phyloP scores from a whole-genome alignment of 2,797 vertebrate species.

The Macroramphosus scolopax region DNA sequence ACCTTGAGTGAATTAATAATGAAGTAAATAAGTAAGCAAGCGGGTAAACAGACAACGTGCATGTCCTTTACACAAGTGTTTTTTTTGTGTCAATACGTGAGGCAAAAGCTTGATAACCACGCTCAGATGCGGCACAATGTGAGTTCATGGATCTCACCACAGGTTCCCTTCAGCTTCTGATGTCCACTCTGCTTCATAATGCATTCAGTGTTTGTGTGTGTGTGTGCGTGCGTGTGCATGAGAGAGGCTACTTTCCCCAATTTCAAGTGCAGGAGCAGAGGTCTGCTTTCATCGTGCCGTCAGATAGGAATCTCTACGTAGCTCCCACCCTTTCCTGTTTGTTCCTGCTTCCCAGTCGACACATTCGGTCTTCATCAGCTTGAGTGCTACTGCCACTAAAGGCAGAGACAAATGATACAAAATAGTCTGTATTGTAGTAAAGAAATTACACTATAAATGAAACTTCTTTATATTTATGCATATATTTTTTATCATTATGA shows the following conservation, averaged over 20 bases:
- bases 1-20: not conserved
- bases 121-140: too few species aligned
- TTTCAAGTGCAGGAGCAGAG: constrained; percentile 23
- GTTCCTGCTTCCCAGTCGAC: not conserved
- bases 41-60: not conserved
- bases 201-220: constrained; percentile 17
- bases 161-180: too few species aligned
- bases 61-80: not conserved
- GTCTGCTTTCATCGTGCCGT: constrained; percentile 31
- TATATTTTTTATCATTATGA: too few species aligned
- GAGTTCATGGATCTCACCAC: not conserved
- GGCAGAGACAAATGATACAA: not conserved
- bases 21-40: not conserved
- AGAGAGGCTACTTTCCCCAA: not conserved
- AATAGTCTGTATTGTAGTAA: not conserved
- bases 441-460: not conserved
- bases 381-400: not conserved
- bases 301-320: constrained; percentile 40
- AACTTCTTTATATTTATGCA: too few species aligned
- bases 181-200: constrained; percentile 3
- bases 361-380: constrained; percentile 23
- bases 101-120: not conserved
- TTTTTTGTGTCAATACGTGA: too few species aligned
- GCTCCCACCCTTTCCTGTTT: constrained; percentile 58
- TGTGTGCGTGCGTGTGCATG: not conserved